Evolutionary conservation across 1,140 invertebrate genomes (phyloP).

Genomic region (Drosophila bocqueti): DNA sequence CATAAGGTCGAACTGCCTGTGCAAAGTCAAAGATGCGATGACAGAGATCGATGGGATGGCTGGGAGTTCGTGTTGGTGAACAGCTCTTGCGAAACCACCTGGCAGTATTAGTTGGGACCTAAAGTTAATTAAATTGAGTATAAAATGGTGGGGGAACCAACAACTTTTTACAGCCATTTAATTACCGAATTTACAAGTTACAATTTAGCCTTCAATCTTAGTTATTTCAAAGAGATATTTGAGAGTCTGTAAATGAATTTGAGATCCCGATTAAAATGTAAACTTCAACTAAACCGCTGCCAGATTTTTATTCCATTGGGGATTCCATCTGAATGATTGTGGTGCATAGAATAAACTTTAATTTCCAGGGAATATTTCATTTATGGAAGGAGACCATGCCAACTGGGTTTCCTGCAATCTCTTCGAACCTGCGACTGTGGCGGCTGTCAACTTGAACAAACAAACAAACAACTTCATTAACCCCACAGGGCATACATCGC

Average conservation of each 20-base stretch:
- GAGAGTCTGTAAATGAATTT: background rate
- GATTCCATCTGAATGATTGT: constrained; percentile 1
- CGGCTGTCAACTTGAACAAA: constrained; percentile 56
- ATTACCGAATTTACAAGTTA: background rate
- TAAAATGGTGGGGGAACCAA: background rate
- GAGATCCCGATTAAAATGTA: background rate
- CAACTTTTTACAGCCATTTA: background rate
- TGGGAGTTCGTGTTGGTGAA: constrained; percentile 22
- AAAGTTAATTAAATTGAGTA: background rate
- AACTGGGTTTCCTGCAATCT: background rate
- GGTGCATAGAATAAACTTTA: background rate
- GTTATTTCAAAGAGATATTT: background rate
- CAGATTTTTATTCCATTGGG: background rate
- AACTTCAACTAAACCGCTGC: background rate
- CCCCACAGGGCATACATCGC: constrained; percentile 65
- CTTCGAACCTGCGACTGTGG: constrained; percentile 7
- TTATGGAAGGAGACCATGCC: background rate
- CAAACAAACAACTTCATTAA: constrained; percentile 82
- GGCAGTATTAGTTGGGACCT: constrained; percentile 4
- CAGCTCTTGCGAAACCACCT: too few relatives aligned
- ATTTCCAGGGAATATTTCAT: constrained; percentile 20
- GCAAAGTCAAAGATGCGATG: constrained; percentile 43
- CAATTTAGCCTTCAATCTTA: background rate
- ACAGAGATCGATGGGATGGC: constrained; percentile 68
- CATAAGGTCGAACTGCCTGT: constrained; percentile 47